Evolutionary conservation across 2,113 vertebrate species (phyloP), one percentile per base, ranked within the genome.

Genomic region (Peromyscus maniculatus): DNA sequence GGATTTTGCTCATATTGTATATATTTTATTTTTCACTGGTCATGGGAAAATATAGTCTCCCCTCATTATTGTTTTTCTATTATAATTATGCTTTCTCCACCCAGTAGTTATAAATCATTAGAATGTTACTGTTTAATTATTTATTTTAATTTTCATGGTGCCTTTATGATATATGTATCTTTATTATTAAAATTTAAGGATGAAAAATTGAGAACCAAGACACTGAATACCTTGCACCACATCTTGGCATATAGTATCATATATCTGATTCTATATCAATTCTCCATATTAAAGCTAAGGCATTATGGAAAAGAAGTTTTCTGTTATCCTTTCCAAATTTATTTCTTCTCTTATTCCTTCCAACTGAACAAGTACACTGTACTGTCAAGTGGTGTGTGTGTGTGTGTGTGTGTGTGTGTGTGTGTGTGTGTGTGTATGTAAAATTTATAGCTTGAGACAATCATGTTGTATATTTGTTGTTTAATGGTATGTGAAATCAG

Each of bases 401-500:
- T 39, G 72, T 84, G 33, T 92, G 39, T 77, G 31, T 31, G 33
- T 69, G 4, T 78, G 57, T 80, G 39, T 84, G 28, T 28, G 36
- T 39, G 3, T 52, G 28, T 79, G 77, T 79, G 46, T 77, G 75
- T 87, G n/a, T 62, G 28, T 69, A 43, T 87, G n/a, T 62, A 21
- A 93, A 95, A 74, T 95, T 77, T 82, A 95, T 93, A 89, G 83
- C 83, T 87, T 75, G 74, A 92, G 75, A 90, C 55, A 78, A 57
- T 71, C 19, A 89, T 82, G 52, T 57, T 79, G 43, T 95, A 78
- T 93, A 49, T 93, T 95, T 95, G 83, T 67, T 93, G 55, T 66
- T 96, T 84, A 93, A 49, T 95, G 96, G 49, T 84, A 78, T 79
- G 64, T 95, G 97, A 97, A 93, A 90, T 97, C 92, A 77, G 66